Conservation (phyloP, 2,113 vertebrate genomes). For the Chascanopsetta lugubris region DNA sequence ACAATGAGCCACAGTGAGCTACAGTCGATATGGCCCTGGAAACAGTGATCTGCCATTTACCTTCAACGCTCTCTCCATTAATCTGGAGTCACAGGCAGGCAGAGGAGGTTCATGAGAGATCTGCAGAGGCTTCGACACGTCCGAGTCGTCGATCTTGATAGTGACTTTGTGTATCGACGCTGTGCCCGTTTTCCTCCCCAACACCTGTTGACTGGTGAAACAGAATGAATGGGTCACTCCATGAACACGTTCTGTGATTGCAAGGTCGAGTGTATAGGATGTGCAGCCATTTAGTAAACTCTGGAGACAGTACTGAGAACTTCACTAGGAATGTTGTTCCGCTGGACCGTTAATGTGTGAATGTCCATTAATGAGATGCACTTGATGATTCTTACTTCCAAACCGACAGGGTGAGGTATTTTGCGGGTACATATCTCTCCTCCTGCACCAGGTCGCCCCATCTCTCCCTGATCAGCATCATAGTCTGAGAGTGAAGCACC, state of each 20-base stretch:
- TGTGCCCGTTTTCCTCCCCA: constrained; percentile 94
- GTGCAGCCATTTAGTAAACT: no score
- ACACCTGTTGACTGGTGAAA: constrained; percentile 90
- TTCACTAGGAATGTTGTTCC: no score
- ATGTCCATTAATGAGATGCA: not conserved
- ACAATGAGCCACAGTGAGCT: not conserved
- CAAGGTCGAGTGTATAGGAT: not conserved
- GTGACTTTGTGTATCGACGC: constrained; percentile 96
- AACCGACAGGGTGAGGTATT: constrained; percentile 93
- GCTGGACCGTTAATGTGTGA: no score
- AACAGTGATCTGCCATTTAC: constrained; percentile 45
- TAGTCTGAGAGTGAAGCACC: constrained; percentile 95
- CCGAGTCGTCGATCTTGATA: constrained; percentile 95
- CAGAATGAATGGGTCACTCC: constrained; percentile 10
- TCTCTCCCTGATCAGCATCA: constrained; percentile 95
- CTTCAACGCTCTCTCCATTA: constrained; percentile 98
- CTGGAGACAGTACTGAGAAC: no score
- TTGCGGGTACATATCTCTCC: constrained; percentile 93
- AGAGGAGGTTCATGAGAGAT: constrained; percentile 97
- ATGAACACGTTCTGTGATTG: not conserved
- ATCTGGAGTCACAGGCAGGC: constrained; percentile 92
- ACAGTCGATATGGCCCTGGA: not conserved
- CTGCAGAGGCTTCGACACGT: constrained; percentile 97
- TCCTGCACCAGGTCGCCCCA: constrained; percentile 99
- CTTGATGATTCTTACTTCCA: constrained; percentile 93